A percentile compares a stretch with the other conserved stretches of the same genome.
Evolutionary conservation across 2,797 vertebrate genomes (phyloP).

Genomic region (Enteromius trimaculatus): DNA sequence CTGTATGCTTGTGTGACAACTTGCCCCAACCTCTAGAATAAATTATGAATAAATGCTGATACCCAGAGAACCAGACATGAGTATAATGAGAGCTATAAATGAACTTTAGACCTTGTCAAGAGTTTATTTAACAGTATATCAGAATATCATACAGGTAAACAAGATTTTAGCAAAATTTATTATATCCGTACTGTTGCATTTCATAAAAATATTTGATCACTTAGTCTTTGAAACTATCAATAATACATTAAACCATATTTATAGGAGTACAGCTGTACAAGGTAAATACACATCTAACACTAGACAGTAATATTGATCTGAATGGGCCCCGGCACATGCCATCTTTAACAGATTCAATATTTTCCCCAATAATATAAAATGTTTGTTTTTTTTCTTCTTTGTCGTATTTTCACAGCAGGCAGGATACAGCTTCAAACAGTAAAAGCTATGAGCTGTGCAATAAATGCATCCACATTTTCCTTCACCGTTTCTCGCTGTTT

Average conservation of each 20-base stretch:
- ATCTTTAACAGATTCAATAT: conserved; percentile 85
- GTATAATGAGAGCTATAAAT: conserved; percentile 56
- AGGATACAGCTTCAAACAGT: conserved; percentile 84
- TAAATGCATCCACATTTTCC: conserved; percentile 72
- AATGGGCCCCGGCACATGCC: conserved; percentile 90
- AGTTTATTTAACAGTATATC: conserved; percentile 99
- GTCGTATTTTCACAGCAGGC: conserved; percentile 81
- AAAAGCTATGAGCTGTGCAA: conserved; percentile 87
- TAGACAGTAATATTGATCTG: conserved; percentile 98
- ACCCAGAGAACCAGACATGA: conserved; percentile 44
- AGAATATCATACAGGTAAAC: conserved; percentile 99
- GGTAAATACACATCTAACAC: conserved; percentile 99
- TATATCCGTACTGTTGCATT: conserved; percentile 99
- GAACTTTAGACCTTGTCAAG: conserved; percentile 82
- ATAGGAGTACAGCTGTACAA: conserved; percentile 99
- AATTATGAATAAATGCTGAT: conserved; percentile 27
- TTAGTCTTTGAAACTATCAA: conserved; percentile 99
- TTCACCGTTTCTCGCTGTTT: conserved; percentile 47
- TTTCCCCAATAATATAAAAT: conserved; percentile 64
- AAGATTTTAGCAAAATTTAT: conserved; percentile 99
- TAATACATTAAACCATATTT: conserved; percentile 99
- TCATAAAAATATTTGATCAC: conserved; percentile 99
- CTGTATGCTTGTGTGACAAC: background rate
- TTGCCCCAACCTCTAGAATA: background rate
- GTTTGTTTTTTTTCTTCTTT: conserved; percentile 56